Evolutionary conservation across 2,797 vertebrate species (phyloP).

Genomic region (Loriculus beryllinus): DNA sequence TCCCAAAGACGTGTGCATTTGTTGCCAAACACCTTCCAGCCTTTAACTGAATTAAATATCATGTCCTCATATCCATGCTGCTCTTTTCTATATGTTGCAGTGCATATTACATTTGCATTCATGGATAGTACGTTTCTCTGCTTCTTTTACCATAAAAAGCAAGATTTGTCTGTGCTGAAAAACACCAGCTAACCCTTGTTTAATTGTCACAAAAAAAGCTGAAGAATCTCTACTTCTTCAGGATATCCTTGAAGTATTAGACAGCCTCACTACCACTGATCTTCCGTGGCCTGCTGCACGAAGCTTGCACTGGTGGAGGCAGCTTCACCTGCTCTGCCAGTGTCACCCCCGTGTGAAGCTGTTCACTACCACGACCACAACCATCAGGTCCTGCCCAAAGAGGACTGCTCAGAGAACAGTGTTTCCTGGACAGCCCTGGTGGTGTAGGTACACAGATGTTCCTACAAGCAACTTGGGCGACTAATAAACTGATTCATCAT

Average conservation of each 20-base stretch:
- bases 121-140: neutral
- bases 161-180: neutral
- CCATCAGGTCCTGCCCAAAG: neutral
- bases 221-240: neutral
- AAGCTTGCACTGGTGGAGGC: neutral
- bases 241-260: neutral
- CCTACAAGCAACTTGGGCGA: accelerated
- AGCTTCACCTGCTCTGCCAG: neutral
- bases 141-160: neutral
- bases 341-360: neutral
- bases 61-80: accelerated
- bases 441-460: neutral
- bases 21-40: neutral
- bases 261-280: neutral
- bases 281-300: neutral
- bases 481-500: neutral
- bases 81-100: neutral
- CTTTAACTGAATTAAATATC: neutral
- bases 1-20: neutral
- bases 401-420: neutral
- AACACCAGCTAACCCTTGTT: neutral
- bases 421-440: neutral
- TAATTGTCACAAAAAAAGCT: neutral
- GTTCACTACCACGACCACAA: neutral
- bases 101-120: neutral